Percentiles rank a stretch among this genome's conserved stretches.
Evolutionary conservation across 2,113 vertebrate genomes (phyloP).

Genomic region (Hymenochirus boettgeri): DNA sequence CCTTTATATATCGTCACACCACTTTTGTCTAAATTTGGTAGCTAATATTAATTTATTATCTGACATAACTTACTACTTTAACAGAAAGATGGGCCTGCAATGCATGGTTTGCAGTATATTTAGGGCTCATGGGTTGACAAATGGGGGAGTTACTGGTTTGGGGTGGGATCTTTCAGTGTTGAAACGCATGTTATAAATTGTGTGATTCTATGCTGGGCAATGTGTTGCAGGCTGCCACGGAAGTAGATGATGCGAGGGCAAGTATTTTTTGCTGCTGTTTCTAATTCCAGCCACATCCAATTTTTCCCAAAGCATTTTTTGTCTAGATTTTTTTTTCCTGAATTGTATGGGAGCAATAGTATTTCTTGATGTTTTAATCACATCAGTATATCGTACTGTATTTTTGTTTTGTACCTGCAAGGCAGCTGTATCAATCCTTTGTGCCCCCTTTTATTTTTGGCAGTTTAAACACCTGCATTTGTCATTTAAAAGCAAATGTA

Average conservation of each 20-base stretch:
- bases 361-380: conserved; percentile 65
- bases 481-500: conserved; percentile 41
- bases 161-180: not conserved
- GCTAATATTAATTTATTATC: conserved; percentile 19
- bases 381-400: conserved; percentile 68
- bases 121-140: not conserved
- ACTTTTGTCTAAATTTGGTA: conserved; percentile 13
- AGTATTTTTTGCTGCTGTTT: conserved; percentile 16
- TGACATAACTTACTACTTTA: not conserved
- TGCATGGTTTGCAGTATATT: conserved; percentile 3
- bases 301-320: conserved; percentile 18
- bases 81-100: not conserved
- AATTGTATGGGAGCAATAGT: conserved; percentile 72
- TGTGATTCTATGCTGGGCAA: conserved; percentile 11
- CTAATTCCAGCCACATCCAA: not conserved
- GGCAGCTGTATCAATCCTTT: conserved; percentile 70
- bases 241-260: conserved; percentile 7
- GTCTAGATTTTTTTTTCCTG: conserved; percentile 62
- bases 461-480: conserved; percentile 54
- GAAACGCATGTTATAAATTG: not conserved
- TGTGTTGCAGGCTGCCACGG: conserved; percentile 6
- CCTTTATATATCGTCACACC: conserved; percentile 24
- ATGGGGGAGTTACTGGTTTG: not conserved
- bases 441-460: conserved; percentile 59
- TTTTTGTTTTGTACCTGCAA: conserved; percentile 73